These are phyloP conservation scores for Andrena cerasifolii DNA, from an alignment of 1,140 invertebrate species.

Conservation along the genomic window DNA sequence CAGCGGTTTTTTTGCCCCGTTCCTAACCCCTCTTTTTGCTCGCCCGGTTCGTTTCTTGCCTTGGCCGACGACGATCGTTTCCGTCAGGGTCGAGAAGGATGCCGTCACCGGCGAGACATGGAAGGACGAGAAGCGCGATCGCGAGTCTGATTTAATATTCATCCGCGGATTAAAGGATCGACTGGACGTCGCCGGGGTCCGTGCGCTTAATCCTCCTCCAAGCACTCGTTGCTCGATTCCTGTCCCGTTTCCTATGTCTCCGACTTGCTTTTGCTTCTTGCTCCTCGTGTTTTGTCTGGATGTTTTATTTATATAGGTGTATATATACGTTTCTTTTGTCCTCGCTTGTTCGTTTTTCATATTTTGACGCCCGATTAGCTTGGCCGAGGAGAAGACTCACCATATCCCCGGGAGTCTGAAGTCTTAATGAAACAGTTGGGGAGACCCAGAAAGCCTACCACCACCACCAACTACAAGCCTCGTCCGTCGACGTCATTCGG, in stretches of 20 bases:
- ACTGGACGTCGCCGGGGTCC: not conserved
- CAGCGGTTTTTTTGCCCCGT: too few relatives aligned
- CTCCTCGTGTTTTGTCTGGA: too few relatives aligned
- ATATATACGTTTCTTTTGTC: too few relatives aligned
- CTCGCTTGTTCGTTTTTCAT: too few relatives aligned
- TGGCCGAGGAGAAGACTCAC: too few relatives aligned
- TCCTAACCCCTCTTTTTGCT: not conserved
- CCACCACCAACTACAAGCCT: too few relatives aligned
- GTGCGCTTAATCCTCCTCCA: conserved; percentile 4
- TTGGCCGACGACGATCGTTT: not conserved
- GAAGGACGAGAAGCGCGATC: conserved; percentile 13
- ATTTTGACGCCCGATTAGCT: too few relatives aligned
- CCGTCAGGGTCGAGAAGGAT: not conserved
- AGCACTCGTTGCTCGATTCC: not conserved
- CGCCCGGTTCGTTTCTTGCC: not conserved
- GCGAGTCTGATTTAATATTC: conserved; percentile 42
- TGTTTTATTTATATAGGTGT: too few relatives aligned
- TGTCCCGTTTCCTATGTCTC: too few relatives aligned
- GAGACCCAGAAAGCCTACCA: too few relatives aligned
- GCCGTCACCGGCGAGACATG: conserved; percentile 34
- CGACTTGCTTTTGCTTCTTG: too few relatives aligned
- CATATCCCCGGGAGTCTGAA: not conserved
- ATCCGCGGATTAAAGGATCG: conserved; percentile 32
- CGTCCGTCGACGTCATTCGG: not conserved
- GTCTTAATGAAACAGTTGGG: not conserved